Evolutionary conservation across 2,113 vertebrate genomes (phyloP).

Genomic region (Toxotes jaculatrix): DNA sequence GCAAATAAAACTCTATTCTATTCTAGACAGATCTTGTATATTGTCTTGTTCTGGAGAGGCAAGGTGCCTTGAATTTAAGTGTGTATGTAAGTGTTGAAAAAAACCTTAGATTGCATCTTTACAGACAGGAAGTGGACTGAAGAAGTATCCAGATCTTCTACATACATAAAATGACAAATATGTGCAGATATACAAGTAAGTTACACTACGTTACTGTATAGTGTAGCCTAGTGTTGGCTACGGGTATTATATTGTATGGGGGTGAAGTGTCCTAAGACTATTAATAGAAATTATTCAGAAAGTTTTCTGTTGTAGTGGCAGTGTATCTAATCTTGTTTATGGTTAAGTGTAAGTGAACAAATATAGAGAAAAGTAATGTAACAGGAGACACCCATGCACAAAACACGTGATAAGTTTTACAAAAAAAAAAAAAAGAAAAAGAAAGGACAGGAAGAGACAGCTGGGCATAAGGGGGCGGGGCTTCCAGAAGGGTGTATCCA

Average conservation of each 20-base stretch:
- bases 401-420: not conserved
- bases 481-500: slow-evolving; percentile 34
- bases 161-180: too few species aligned
- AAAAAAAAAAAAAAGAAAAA: not conserved
- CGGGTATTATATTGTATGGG: not conserved
- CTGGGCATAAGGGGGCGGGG: slow-evolving; percentile 25
- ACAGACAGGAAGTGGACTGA: too few species aligned
- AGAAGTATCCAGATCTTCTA: too few species aligned
- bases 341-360: not conserved
- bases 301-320: not conserved
- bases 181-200: not conserved
- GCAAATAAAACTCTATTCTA: too few species aligned
- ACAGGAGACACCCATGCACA: not conserved
- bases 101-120: not conserved
- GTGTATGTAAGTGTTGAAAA: not conserved
- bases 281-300: too few species aligned
- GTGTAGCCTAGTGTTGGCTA: too few species aligned
- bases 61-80: not conserved
- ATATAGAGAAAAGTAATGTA: not conserved
- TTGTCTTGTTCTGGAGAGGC: too few species aligned
- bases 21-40: too few species aligned
- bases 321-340: not conserved
- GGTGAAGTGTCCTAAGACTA: not conserved
- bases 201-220: too few species aligned
- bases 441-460: too few species aligned